Conservation (phyloP, 30 jellyfish, hydroid and myxozoan species). For the Chrysaora quinquecirrha region DNA sequence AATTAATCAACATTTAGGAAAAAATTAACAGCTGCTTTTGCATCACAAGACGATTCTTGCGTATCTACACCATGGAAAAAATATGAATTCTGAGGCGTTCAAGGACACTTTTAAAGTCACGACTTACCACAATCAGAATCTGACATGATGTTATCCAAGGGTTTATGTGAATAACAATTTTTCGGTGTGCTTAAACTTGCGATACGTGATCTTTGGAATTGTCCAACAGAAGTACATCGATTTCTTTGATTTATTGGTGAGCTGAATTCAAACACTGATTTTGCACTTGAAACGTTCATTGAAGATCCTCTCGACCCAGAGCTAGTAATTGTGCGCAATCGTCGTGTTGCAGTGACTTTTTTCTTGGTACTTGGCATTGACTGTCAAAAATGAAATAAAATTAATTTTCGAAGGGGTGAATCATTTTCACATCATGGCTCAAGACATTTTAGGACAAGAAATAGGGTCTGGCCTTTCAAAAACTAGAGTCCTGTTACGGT, state of each 20-base stretch:
- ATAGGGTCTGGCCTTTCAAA: too few species aligned
- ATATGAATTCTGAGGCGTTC: too few species aligned
- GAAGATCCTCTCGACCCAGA: constrained; percentile 2
- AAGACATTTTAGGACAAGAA: too few species aligned
- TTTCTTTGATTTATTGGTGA: constrained; percentile 30
- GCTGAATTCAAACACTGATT: constrained; percentile 46
- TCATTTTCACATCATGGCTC: too few species aligned
- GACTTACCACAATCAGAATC: constrained; percentile 34
- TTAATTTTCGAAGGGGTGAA: neutral
- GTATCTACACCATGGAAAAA: too few species aligned
- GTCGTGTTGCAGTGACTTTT: neutral
- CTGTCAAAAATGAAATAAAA: neutral
- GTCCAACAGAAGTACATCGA: constrained; percentile 33
- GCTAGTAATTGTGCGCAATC: constrained; percentile 1
- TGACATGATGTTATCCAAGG: neutral
- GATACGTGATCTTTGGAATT: constrained; percentile 22
- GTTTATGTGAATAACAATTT: constrained; percentile 7
- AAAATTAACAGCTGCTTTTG: too few species aligned
- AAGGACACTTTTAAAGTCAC: neutral
- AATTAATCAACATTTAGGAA: too few species aligned
- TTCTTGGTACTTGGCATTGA: constrained; percentile 49
- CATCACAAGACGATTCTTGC: too few species aligned
- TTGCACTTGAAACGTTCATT: constrained; percentile 9
- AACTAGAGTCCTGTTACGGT: too few species aligned
- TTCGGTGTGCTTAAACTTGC: constrained; percentile 62